Conservation (phyloP, 2,888 invertebrate species). For the Drosophila prostipennis region DNA sequence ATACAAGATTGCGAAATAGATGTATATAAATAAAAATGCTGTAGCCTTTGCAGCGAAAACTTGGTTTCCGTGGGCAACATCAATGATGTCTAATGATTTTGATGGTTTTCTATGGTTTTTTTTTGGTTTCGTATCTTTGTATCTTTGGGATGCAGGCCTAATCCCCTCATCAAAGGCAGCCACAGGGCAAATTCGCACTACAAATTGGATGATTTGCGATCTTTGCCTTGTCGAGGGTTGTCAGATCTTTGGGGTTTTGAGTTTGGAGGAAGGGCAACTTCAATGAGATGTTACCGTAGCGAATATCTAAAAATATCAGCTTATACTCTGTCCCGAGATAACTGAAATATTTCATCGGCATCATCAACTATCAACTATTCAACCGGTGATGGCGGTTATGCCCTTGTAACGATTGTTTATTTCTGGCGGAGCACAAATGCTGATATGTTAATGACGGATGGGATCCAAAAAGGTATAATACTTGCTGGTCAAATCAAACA, state of each 20-base stretch:
- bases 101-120: slow-evolving; percentile 14
- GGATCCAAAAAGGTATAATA: slow-evolving; percentile 11
- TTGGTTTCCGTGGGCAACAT: slow-evolving; percentile 29
- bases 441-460: slow-evolving; percentile 73
- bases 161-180: slow-evolving; percentile 53
- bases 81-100: slow-evolving; percentile 23
- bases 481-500: background rate
- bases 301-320: slow-evolving; percentile 64
- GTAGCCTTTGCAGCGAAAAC: slow-evolving; percentile 2
- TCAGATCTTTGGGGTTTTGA: slow-evolving; percentile 44
- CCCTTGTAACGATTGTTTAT: slow-evolving; percentile 72
- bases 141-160: slow-evolving; percentile 35
- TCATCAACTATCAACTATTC: background rate
- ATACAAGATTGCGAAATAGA: slow-evolving; percentile 34
- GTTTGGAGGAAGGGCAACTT: slow-evolving; percentile 30
- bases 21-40: slow-evolving; percentile 23
- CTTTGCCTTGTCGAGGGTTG: slow-evolving; percentile 15
- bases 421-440: slow-evolving; percentile 39
- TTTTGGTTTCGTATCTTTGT: slow-evolving; percentile 12
- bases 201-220: slow-evolving; percentile 41
- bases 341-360: slow-evolving; percentile 36
- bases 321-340: slow-evolving; percentile 23
- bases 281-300: slow-evolving; percentile 65
- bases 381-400: slow-evolving; percentile 45
- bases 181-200: slow-evolving; percentile 48